These are phyloP conservation scores for Machimus atricapillus DNA, from an alignment of 2,888 invertebrate genomes.

Conservation along the genomic window DNA sequence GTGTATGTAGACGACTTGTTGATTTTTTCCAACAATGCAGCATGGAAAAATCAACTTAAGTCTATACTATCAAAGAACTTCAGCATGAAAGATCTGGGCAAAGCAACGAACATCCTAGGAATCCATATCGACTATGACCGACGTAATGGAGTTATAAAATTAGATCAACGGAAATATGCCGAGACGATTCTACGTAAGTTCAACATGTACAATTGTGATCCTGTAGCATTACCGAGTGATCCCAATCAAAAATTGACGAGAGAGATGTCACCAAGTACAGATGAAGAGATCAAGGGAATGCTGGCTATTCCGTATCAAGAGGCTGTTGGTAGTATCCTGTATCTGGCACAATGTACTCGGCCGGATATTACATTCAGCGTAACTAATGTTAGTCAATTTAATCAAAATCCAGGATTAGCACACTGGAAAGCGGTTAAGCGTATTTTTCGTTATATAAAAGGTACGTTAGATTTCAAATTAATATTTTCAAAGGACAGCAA, in stretches of 20 bases:
- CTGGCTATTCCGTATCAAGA: slow-evolving; percentile 31
- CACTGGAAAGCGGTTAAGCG: background rate
- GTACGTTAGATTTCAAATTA: background rate
- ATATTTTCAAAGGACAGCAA: background rate
- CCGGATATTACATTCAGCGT: slow-evolving; percentile 36
- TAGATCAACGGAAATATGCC: slow-evolving; percentile 48
- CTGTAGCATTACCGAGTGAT: slow-evolving; percentile 43
- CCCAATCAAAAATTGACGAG: slow-evolving; percentile 42
- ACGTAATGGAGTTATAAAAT: slow-evolving; percentile 28
- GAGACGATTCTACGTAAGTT: slow-evolving; percentile 47
- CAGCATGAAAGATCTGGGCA: slow-evolving; percentile 42
- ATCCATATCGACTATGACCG: slow-evolving; percentile 28
- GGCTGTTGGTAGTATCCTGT: slow-evolving; percentile 39
- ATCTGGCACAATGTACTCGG: slow-evolving; percentile 23
- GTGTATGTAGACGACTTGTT: slow-evolving; percentile 43
- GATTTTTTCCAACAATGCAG: slow-evolving; percentile 32
- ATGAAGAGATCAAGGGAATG: background rate
- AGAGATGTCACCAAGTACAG: background rate
- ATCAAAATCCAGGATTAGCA: background rate
- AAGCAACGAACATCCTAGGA: slow-evolving; percentile 12
- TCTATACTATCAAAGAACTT: background rate
- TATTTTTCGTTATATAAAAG: background rate
- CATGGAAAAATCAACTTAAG: background rate
- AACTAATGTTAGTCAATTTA: background rate
- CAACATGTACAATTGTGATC: slow-evolving; percentile 48